Evolutionary conservation across 2,797 vertebrate species (phyloP), one percentile per base, ranked within the genome.

Genomic region (Danio tinwini): DNA sequence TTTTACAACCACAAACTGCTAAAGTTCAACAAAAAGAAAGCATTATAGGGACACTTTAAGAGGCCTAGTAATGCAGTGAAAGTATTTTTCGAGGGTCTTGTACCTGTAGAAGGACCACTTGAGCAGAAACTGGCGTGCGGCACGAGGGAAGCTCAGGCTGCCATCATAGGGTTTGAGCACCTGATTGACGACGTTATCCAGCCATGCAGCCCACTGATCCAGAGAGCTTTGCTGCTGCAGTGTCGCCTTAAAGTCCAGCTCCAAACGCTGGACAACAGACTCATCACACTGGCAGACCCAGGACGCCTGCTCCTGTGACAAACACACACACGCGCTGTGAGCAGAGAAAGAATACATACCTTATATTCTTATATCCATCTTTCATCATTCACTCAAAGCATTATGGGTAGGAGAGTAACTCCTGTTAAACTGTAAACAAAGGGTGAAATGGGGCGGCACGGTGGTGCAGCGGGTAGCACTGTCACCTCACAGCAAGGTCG

Each of bases 81-180:
- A 40, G 9, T 14, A 16, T 16, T 21, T 45, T 5, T 7, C 11
- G 11, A 12, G 7, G 10, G 7, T 14, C 13, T 44, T 12, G n/a
- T 81, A 98, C 98, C 98, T 99, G 86, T 99, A 99, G 90, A 99
- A 99, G 44, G 98, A 99, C 98, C 98, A 99, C 61, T 99, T 99
- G 67, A 99, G 92, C 83, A 99, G 93, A 89, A 99, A 98, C 93
- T 99, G 97, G 50, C 97, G 93, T 1, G 97, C 97, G 0, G 98
- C 98, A 84, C 95, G 98, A 81, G 98, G 96, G 90, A 99, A 98
- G 88, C 95, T 95, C 86, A 95, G 93, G 70, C 95, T 97, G 76
- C 97, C 97, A 49, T 96, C 95, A 0, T 98, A 96, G 0, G 95
- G 96, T 86, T 96, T 97, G 59, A 99, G 94, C 56, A 97, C 97